Percentiles rank a stretch among this genome's conserved stretches.
Evolutionary conservation across 2,888 invertebrate species (phyloP).

Genomic region (Nymphalis c-album): DNA sequence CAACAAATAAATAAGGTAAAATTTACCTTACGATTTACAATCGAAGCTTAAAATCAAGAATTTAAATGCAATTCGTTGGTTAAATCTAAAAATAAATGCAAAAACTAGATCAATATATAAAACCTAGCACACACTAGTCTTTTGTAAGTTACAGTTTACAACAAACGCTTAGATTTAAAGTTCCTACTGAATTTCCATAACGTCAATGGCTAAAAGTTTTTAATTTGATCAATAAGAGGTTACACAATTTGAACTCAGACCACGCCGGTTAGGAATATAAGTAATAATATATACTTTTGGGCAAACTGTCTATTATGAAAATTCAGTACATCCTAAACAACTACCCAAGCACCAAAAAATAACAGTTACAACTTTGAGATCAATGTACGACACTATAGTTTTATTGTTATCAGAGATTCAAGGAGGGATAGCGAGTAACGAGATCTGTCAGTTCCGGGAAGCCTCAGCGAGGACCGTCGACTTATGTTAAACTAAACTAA

Average conservation of each 20-base stretch:
- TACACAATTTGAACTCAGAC: too few species aligned
- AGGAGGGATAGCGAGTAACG: conserved; percentile 17
- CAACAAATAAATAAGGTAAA: too few species aligned
- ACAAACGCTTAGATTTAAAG: background rate
- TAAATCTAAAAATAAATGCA: conserved; percentile 47
- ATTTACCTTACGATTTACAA: too few species aligned
- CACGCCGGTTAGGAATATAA: too few species aligned
- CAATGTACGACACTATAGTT: conserved; percentile 54
- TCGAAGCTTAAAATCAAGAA: too few species aligned
- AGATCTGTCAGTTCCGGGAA: background rate
- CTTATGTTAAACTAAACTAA: conserved; percentile 17
- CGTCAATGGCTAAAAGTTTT: too few species aligned
- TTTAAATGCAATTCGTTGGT: background rate
- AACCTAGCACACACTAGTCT: background rate
- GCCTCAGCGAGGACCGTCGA: background rate
- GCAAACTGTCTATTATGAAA: conserved; percentile 3
- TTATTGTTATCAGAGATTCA: conserved; percentile 43
- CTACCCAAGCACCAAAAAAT: conserved; percentile 65
- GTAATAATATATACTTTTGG: too few species aligned
- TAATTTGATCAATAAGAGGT: too few species aligned
- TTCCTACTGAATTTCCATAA: background rate
- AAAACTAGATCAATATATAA: conserved; percentile 47
- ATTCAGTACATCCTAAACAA: conserved; percentile 45
- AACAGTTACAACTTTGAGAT: conserved; percentile 60
- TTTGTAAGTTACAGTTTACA: background rate